These are phyloP conservation scores for Ectropis crepuscularia DNA, from an alignment of 2,888 invertebrate genomes.

Conservation along the genomic window DNA sequence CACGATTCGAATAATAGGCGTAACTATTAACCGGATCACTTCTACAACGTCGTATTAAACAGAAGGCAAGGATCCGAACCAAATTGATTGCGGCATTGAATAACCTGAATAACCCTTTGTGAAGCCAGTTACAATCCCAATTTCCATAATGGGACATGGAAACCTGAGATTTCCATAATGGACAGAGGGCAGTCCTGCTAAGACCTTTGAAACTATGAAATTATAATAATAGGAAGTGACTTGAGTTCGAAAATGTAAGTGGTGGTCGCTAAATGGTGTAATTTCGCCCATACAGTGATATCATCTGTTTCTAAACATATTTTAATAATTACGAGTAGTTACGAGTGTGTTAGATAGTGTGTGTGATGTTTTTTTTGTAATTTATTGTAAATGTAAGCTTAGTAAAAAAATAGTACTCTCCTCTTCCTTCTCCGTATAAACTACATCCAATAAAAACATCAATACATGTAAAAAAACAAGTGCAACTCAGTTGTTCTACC, in stretches of 20 bases:
- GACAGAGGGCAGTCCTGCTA: constrained; percentile 14
- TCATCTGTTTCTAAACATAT: no score
- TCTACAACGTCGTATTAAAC: constrained; percentile 4
- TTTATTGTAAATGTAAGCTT: no score
- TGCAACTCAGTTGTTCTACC: no score
- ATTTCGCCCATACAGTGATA: no score
- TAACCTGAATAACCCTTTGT: constrained; percentile 35
- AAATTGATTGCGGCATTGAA: constrained; percentile 34
- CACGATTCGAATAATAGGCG: not conserved
- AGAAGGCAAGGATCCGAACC: constrained; percentile 25
- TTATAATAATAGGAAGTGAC: constrained; percentile 7
- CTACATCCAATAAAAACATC: no score
- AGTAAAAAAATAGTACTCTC: no score
- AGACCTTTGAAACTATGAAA: constrained; percentile 4
- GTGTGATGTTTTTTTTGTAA: no score
- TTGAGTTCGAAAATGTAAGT: not conserved
- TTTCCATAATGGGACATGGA: constrained; percentile 38
- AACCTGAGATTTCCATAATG: constrained; percentile 28
- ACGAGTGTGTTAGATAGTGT: no score
- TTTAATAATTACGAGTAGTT: no score
- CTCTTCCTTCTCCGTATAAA: no score
- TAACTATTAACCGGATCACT: not conserved
- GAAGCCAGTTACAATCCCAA: constrained; percentile 32
- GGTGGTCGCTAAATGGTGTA: no score
- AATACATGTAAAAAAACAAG: no score